phyloP scores from a whole-genome alignment of 2,113 vertebrate species.

The Psephotus haematonotus region DNA sequence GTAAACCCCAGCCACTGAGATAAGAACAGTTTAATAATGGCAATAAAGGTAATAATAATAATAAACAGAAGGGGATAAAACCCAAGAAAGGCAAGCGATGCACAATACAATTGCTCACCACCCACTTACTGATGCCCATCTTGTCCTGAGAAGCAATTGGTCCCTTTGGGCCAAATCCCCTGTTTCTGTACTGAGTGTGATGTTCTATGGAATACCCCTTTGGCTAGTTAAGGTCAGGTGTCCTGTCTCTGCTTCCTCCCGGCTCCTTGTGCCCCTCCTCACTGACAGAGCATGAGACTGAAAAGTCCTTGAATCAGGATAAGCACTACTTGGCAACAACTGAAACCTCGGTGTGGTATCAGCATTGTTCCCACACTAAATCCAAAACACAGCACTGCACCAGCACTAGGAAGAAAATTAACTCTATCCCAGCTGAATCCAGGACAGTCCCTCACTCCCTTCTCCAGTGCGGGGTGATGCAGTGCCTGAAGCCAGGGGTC shows the following conservation, averaged over 20 bases:
- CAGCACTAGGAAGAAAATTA: background rate
- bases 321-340: background rate
- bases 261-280: background rate
- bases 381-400: background rate
- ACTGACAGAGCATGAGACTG: background rate
- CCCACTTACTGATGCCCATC: background rate
- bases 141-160: background rate
- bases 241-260: background rate
- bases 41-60: background rate
- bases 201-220: background rate
- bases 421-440: background rate
- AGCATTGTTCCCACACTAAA: background rate
- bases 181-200: background rate
- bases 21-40: background rate
- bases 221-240: background rate
- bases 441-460: background rate
- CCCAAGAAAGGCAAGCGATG: background rate
- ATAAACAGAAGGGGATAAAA: background rate
- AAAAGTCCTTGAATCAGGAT: background rate
- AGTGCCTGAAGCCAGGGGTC: background rate
- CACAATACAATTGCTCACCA: background rate
- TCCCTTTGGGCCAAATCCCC: background rate
- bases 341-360: background rate
- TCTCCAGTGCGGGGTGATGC: background rate
- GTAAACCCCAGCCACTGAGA: background rate